phyloP scores from a whole-genome alignment of 2,888 invertebrate genomes.

The Heliconius aoede region DNA sequence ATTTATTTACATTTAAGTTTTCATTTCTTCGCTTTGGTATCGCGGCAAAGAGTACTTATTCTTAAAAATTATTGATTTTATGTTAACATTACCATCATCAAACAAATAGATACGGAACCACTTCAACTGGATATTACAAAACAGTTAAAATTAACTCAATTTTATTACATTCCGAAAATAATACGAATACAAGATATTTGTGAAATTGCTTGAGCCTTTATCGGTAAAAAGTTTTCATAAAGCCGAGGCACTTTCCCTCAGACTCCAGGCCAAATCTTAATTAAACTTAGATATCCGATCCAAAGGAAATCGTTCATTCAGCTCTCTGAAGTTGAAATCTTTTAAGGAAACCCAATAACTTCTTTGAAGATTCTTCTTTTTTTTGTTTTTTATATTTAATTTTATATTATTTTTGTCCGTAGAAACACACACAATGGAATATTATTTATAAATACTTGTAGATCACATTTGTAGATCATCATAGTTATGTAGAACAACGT shows the following conservation, averaged over 20 bases:
- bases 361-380: slow-evolving; percentile 9
- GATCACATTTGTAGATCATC: too few relatives aligned
- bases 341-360: slow-evolving; percentile 33
- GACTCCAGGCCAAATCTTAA: slow-evolving; percentile 35
- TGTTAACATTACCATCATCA: too few relatives aligned
- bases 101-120: too few relatives aligned
- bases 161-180: slow-evolving; percentile 5
- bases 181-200: slow-evolving; percentile 14
- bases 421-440: too few relatives aligned
- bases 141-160: slow-evolving; percentile 1
- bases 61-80: neutral
- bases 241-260: slow-evolving; percentile 9
- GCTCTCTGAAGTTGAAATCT: slow-evolving; percentile 28
- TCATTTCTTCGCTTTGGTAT: too few relatives aligned
- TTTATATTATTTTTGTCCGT: neutral
- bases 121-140: neutral
- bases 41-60: too few relatives aligned
- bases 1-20: too few relatives aligned
- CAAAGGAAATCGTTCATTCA: slow-evolving; percentile 32
- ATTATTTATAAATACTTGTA: too few relatives aligned
- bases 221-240: slow-evolving; percentile 21
- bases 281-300: slow-evolving; percentile 36
- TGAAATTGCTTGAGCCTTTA: slow-evolving; percentile 21
- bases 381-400: neutral
- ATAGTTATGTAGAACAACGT: too few relatives aligned